phyloP scores from a whole-genome alignment of 2,888 invertebrate species.

The Chironomus riparius region DNA sequence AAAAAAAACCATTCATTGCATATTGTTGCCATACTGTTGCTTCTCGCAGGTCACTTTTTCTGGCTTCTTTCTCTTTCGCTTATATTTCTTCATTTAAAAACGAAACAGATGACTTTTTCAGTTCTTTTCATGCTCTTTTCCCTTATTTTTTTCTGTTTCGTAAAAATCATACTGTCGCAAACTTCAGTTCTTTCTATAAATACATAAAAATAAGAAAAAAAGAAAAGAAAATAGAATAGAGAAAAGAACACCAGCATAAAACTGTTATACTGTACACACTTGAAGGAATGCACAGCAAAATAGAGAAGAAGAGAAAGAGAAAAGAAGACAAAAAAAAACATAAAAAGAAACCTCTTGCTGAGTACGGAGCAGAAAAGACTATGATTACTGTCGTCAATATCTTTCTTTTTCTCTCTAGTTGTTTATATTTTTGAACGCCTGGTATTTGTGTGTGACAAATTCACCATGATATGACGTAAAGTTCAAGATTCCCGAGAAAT shows the following conservation, averaged over 20 bases:
- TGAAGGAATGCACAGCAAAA: background rate
- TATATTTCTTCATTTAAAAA: no score
- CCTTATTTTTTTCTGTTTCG: background rate
- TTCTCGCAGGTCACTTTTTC: conserved; percentile 19
- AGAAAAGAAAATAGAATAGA: background rate
- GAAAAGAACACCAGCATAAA: background rate
- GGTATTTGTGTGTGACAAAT: conserved; percentile 19
- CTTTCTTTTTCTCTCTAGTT: background rate
- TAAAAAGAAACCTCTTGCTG: conserved; percentile 15
- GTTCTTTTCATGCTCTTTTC: background rate
- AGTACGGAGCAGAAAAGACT: background rate
- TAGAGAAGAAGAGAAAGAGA: background rate
- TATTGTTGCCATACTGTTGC: background rate
- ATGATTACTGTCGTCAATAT: background rate
- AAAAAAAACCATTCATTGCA: background rate
- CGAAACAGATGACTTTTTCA: conserved; percentile 14
- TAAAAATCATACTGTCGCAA: background rate
- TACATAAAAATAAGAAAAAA: background rate
- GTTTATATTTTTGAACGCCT: conserved; percentile 10
- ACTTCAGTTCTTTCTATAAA: background rate
- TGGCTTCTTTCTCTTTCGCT: background rate
- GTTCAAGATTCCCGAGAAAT: background rate
- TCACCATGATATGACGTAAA: background rate
- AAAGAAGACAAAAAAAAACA: background rate
- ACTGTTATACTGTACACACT: background rate